phyloP scores from a whole-genome alignment of 2,113 vertebrate species.

The Mirza zaza region DNA sequence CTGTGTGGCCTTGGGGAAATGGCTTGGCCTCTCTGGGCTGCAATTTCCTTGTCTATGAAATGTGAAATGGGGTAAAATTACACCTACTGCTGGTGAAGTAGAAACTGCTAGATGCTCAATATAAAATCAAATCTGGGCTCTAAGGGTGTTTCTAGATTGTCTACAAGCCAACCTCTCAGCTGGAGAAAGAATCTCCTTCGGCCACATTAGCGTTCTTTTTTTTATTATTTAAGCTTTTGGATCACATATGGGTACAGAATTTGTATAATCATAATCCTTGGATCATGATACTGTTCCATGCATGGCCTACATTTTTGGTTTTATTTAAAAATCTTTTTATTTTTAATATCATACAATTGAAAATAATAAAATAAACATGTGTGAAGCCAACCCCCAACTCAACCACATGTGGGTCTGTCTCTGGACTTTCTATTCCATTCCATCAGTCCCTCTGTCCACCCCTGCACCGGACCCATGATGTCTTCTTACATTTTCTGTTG shows the following conservation, averaged over 20 bases:
- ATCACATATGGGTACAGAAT: background rate
- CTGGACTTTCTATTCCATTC: background rate
- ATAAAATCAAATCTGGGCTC: background rate
- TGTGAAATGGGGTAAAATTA: background rate
- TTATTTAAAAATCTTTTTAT: background rate
- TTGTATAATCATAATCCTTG: background rate
- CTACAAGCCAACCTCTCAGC: background rate
- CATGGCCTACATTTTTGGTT: background rate
- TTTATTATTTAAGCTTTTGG: background rate
- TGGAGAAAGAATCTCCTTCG: background rate
- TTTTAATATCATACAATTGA: conserved; percentile 16
- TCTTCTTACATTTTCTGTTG: background rate
- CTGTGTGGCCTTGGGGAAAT: background rate
- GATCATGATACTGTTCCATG: background rate
- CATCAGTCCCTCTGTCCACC: background rate
- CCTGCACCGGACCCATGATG: background rate
- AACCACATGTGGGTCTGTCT: background rate
- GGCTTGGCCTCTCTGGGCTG: conserved; percentile 8
- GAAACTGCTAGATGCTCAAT: background rate
- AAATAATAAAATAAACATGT: background rate
- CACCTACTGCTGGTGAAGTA: background rate
- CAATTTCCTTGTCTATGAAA: background rate
- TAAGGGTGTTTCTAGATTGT: background rate
- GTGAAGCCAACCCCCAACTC: background rate
- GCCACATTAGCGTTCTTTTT: background rate